A percentile compares a stretch with the other conserved stretches of the same genome.
Conservation (phyloP, 2,797 vertebrate species). For the Rhyacichthys aspro region DNA sequence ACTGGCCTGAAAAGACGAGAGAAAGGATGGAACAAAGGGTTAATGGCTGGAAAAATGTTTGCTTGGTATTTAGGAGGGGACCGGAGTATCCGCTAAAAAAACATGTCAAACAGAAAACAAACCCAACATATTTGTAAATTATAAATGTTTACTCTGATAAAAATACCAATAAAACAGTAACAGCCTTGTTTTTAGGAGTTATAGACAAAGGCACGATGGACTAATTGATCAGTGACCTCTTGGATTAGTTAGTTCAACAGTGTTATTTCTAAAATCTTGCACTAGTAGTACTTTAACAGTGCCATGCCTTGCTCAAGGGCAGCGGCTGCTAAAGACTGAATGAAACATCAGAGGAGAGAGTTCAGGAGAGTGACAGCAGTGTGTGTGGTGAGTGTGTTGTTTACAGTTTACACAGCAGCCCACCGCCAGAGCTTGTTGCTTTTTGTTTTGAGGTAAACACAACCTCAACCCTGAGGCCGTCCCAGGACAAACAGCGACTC, state of each 20-base stretch:
- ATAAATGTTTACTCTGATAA: too few species aligned
- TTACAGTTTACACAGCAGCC: slow-evolving; percentile 72
- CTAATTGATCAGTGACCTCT: too few species aligned
- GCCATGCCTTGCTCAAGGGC: slow-evolving; percentile 24
- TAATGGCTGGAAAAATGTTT: slow-evolving; percentile 19
- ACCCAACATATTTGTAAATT: too few species aligned
- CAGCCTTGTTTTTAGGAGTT: too few species aligned
- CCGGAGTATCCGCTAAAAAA: not conserved
- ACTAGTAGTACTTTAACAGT: too few species aligned
- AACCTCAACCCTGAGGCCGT: slow-evolving; percentile 58
- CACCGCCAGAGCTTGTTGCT: slow-evolving; percentile 65
- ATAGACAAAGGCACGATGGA: too few species aligned
- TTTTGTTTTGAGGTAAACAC: slow-evolving; percentile 78
- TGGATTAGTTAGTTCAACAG: too few species aligned
- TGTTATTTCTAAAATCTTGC: too few species aligned
- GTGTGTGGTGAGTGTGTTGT: slow-evolving; percentile 47
- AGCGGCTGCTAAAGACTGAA: not conserved
- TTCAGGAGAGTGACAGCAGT: slow-evolving; percentile 22
- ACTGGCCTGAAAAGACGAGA: slow-evolving; percentile 2
- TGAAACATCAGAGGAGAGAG: slow-evolving; percentile 9
- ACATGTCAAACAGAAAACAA: too few species aligned
- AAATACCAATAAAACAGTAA: too few species aligned
- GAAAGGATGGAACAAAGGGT: slow-evolving; percentile 14
- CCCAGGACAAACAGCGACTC: slow-evolving; percentile 55
- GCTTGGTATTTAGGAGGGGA: slow-evolving; percentile 1